phyloP scores from a whole-genome alignment of 1,140 invertebrate genomes.

The Drosophila erecta region DNA sequence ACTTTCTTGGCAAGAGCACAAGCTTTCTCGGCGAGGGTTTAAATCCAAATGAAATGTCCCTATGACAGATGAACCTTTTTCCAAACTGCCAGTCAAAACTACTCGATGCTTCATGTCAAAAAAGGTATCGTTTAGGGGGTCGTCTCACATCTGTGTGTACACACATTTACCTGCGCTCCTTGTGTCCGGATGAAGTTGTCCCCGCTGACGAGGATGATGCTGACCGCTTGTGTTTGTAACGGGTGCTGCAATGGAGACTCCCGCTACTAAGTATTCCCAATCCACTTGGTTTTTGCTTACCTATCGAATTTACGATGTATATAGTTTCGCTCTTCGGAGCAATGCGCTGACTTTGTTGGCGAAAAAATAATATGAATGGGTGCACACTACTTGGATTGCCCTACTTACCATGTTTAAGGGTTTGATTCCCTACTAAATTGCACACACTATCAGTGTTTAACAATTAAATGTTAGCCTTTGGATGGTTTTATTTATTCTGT shows the following conservation, averaged over 20 bases:
- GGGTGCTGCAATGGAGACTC: constrained; percentile 11
- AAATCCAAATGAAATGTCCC: constrained; percentile 42
- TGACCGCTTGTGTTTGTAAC: constrained; percentile 29
- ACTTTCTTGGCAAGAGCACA: neutral
- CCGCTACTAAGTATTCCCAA: neutral
- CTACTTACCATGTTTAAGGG: constrained; percentile 27
- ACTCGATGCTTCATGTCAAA: constrained; percentile 19
- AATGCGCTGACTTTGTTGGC: constrained; percentile 18
- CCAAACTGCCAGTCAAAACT: constrained; percentile 7
- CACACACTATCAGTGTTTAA: neutral
- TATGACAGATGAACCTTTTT: constrained; percentile 42
- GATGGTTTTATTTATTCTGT: constrained; percentile 20
- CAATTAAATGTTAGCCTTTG: constrained; percentile 6
- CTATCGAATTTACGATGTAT: constrained; percentile 26
- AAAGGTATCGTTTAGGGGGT: constrained; percentile 14
- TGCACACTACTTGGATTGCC: neutral
- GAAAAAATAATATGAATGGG: neutral
- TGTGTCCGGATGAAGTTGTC: constrained; percentile 17
- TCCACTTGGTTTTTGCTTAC: constrained; percentile 2
- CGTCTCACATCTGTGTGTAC: neutral
- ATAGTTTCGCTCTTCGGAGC: constrained; percentile 4
- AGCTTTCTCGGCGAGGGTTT: constrained; percentile 37
- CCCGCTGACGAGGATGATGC: constrained; percentile 27
- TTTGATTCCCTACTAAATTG: neutral
- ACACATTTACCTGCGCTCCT: constrained; percentile 37